These are phyloP conservation scores for Polietes domitor DNA, from an alignment of 2,888 invertebrate species.

Conservation along the genomic window DNA sequence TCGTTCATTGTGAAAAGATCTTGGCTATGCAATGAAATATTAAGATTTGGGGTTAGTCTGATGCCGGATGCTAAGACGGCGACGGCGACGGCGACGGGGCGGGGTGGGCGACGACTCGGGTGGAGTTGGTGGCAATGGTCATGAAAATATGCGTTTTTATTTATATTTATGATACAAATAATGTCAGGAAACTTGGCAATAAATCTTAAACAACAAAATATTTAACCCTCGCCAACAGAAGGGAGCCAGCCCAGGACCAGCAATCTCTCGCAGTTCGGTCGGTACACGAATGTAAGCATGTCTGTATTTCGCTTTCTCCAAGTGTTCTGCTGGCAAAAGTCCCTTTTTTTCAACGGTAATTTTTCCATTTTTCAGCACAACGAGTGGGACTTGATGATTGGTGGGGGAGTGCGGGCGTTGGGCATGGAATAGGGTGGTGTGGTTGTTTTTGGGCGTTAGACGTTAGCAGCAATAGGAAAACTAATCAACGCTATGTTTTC, in stretches of 20 bases:
- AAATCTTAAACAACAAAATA: slow-evolving; percentile 49
- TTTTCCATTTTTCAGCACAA: not conserved
- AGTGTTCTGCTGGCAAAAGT: not conserved
- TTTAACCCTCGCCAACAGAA: slow-evolving; percentile 32
- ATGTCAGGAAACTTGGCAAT: slow-evolving; percentile 45
- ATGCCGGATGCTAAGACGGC: not conserved
- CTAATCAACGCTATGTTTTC: slow-evolving; percentile 54
- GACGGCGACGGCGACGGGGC: not conserved
- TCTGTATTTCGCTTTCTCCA: not conserved
- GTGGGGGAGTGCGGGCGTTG: no score
- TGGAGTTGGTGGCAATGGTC: slow-evolving; percentile 6
- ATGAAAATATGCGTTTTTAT: slow-evolving; percentile 47
- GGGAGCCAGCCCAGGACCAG: not conserved
- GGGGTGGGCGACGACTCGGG: not conserved
- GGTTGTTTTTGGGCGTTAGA: not conserved
- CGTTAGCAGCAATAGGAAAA: not conserved
- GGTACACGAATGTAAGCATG: not conserved
- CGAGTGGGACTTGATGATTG: no score
- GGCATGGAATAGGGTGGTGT: no score
- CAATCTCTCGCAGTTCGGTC: not conserved
- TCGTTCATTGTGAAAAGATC: slow-evolving; percentile 23
- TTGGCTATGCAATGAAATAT: slow-evolving; percentile 16
- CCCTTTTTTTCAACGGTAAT: not conserved
- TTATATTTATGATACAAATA: slow-evolving; percentile 52
- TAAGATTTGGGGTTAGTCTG: slow-evolving; percentile 29